Evolutionary conservation across 2,888 invertebrate species (phyloP).

Genomic region (Plemyria rubiginata): DNA sequence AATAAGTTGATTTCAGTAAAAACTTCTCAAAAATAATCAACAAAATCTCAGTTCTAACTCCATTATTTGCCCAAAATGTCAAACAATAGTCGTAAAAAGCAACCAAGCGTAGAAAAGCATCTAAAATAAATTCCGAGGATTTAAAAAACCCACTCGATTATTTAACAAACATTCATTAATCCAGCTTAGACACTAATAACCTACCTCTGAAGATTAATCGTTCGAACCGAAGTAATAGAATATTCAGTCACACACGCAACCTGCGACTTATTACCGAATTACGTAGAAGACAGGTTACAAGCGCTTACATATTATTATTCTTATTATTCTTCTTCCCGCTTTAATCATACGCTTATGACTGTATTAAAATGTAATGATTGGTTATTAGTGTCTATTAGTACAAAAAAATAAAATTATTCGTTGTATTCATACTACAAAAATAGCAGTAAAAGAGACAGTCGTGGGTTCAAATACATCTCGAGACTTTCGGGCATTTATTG

Average conservation of each 20-base stretch:
- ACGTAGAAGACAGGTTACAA: conserved; percentile 7
- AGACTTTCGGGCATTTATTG: too few species aligned
- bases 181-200: conserved; percentile 77
- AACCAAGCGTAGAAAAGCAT: conserved; percentile 12
- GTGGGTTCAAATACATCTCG: too few species aligned
- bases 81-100: conserved; percentile 16
- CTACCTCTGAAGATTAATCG: conserved; percentile 74
- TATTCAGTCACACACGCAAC: conserved; percentile 82
- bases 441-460: too few species aligned
- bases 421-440: too few species aligned
- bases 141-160: conserved; percentile 62
- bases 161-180: conserved; percentile 80
- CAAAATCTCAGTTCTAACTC: neutral
- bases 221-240: conserved; percentile 72
- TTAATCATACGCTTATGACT: too few species aligned
- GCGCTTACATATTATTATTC: neutral
- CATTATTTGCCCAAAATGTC: conserved; percentile 16
- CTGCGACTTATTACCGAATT: conserved; percentile 49
- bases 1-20: neutral
- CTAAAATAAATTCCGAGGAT: conserved; percentile 33
- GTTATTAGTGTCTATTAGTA: too few species aligned
- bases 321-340: too few species aligned
- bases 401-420: too few species aligned
- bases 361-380: too few species aligned
- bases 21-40: too few species aligned